Evolutionary conservation across 2,797 vertebrate genomes (phyloP).

Genomic region (Agapornis canus): DNA sequence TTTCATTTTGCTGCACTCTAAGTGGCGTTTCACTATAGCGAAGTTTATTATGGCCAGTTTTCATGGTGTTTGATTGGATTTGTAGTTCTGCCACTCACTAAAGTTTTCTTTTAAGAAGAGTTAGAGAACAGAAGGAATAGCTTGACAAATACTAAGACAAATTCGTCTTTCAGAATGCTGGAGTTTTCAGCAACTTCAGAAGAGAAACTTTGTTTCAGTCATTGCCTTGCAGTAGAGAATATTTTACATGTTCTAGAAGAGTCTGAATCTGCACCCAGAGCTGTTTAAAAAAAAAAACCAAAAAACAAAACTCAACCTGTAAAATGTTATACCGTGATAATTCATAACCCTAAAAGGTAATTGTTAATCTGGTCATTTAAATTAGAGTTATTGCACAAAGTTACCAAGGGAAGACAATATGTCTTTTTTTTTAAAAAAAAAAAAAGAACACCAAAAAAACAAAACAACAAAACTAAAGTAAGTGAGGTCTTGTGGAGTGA

Average conservation of each 20-base stretch:
- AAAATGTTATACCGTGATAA: constrained; percentile 18
- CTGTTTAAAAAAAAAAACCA: constrained; percentile 3
- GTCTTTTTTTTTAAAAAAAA: not conserved
- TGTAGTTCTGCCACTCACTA: constrained; percentile 11
- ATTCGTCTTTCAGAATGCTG: not conserved
- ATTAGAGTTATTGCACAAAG: not conserved
- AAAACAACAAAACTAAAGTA: constrained; percentile 1
- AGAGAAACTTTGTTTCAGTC: not conserved
- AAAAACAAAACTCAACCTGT: too few relatives aligned
- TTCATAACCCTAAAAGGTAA: constrained; percentile 18
- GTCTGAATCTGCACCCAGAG: constrained; percentile 14
- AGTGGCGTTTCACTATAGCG: not conserved
- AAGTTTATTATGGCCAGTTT: not conserved
- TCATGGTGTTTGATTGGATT: not conserved
- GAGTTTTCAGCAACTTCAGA: constrained; percentile 36
- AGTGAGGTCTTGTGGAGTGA: constrained; percentile 50
- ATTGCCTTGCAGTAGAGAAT: not conserved
- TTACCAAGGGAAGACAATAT: constrained; percentile 16
- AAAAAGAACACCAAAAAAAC: not conserved
- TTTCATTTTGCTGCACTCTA: constrained; percentile 3
- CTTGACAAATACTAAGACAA: constrained; percentile 6
- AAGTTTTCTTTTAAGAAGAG: constrained; percentile 22
- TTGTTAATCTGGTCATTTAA: not conserved
- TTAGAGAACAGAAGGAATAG: not conserved
- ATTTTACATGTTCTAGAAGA: not conserved